Base-by-base conservation (phyloP, 2,888 invertebrate species). In the Baccha elongata region DNA sequence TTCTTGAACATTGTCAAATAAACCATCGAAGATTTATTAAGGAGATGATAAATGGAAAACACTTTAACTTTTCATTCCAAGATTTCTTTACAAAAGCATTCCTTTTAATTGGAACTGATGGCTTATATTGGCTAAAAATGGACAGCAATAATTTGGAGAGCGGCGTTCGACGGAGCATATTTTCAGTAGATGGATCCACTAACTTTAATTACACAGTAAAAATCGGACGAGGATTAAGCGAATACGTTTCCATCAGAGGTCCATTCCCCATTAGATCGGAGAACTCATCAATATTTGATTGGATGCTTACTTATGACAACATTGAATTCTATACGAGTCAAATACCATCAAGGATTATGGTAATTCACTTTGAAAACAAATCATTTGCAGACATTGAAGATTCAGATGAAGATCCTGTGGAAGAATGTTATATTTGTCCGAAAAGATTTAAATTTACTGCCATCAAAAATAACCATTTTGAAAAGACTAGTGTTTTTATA, bases 31-130 rank as follows among this genome's bases (percentile, higher is more conserved):
- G 13, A 37, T 52, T 52, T 4, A 32, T 65, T 6, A 50, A 40
- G 13, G 37, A 37, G 17, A 65, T 52, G 17, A 40, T n/a, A 6
- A 42, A 52, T 26, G 65, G n/a, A 4, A 19, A n/a, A 26, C 11
- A 19, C 19, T 65, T 65, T 10, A 29, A 40, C 15, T 65, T 65
- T 10, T 42, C 26, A 3, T 26, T 65, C 10, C 17, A 21, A 6
- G 65, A 65, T 8, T 26, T 65, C 6, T 23, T 65, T 11, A 65
- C 52, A 7, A 40, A 50, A 15, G 26, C 50, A 3, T 52, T 52
- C 11, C 52, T 65, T 2, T 10, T 65, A 2, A 52, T 32, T 40
- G 40, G 40, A 17, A 19, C 10, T 3, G 13, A 29, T 3, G 40
- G 29, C 11, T 40, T 65, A 1, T 65, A 42, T 17, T 65, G 65